phyloP scores from a whole-genome alignment of 2,888 invertebrate genomes.

The Lingula anatina region DNA sequence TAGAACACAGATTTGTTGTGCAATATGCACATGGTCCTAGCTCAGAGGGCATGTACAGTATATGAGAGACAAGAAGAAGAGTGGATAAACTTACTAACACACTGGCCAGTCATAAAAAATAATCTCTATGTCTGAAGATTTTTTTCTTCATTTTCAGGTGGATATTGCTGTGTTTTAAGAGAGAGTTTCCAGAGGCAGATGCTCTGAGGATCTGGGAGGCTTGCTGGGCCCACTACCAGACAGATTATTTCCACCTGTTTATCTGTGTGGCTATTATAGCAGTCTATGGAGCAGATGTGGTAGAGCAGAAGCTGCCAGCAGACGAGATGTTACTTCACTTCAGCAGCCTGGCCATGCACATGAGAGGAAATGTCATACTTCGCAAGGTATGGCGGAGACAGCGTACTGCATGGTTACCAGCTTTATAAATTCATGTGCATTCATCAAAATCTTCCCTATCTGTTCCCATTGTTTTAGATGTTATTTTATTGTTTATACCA shows the following conservation, averaged over 20 bases:
- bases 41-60: no score
- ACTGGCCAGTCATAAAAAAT: no score
- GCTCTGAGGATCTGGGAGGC: conserved; percentile 93
- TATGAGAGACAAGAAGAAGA: no score
- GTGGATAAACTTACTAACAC: no score
- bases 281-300: conserved; percentile 78
- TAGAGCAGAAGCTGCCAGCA: conserved; percentile 83
- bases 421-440: not conserved
- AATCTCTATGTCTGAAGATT: not conserved
- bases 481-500: no score
- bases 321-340: conserved; percentile 95
- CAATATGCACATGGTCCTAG: no score
- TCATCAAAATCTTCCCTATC: not conserved
- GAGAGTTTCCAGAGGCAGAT: conserved; percentile 84
- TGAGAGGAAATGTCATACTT: conserved; percentile 87
- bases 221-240: conserved; percentile 95
- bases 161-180: conserved; percentile 82
- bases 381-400: conserved; percentile 72
- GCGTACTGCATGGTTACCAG: no score
- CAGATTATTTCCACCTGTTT: conserved; percentile 93
- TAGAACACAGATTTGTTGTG: no score
- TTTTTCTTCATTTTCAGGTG: conserved; percentile 55
- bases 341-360: conserved; percentile 93
- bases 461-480: no score
- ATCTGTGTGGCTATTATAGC: conserved; percentile 88